Evolutionary conservation across 2,797 vertebrate genomes (phyloP).

Genomic region (Typhlichthys subterraneus): DNA sequence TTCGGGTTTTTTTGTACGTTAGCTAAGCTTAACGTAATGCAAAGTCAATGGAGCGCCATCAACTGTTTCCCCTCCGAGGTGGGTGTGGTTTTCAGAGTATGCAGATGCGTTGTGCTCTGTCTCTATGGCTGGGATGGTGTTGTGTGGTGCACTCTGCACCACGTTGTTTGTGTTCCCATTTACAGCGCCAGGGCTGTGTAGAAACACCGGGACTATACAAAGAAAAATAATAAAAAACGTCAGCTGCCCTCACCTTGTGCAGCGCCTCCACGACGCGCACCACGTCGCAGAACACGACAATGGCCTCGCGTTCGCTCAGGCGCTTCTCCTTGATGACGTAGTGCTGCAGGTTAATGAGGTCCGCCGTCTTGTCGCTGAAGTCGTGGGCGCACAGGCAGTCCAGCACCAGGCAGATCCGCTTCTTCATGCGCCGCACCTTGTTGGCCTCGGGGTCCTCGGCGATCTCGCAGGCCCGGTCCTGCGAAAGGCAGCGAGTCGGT

Average conservation of each 20-base stretch:
- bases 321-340: conserved; percentile 99
- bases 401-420: conserved; percentile 95
- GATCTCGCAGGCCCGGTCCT: conserved; percentile 95
- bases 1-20: no score
- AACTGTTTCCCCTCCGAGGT: no score
- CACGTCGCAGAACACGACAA: conserved; percentile 98
- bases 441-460: conserved; percentile 90
- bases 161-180: no score
- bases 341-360: conserved; percentile 99
- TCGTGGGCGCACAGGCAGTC: conserved; percentile 98
- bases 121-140: neutral
- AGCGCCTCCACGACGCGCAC: conserved; percentile 97
- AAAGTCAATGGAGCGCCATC: no score
- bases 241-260: conserved; percentile 85
- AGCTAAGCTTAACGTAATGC: no score
- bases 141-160: no score
- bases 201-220: neutral
- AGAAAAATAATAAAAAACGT: neutral
- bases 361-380: conserved; percentile 96
- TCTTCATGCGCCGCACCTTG: conserved; percentile 92
- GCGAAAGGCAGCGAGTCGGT: neutral
- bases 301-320: conserved; percentile 93
- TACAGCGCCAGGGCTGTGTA: no score
- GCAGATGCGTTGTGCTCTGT: neutral
- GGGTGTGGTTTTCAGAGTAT: no score